Evolutionary conservation across 2,888 invertebrate genomes (phyloP), one percentile per base, ranked within the genome.

Genomic region (Microplitis deprimator): DNA sequence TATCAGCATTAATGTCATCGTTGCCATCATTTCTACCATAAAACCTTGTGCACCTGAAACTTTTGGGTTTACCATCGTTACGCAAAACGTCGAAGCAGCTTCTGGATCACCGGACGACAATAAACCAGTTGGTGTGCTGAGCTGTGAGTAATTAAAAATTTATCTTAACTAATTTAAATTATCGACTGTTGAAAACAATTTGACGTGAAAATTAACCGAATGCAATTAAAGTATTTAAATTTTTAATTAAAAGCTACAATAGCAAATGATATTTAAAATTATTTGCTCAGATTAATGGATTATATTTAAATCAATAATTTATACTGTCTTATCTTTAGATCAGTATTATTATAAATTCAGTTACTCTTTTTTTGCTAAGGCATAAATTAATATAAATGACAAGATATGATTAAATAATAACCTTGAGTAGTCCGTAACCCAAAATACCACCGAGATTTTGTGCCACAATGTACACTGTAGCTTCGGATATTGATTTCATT

Each of bases 351-450:
- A 29, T 29, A 29, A 29, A 29, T 29, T 29, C 29, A 40, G 7
- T 41, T 68, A 7, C 50, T 40, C 17, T 68, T 41, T 40, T 41
- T 68, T 16, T 16, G 16, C 6, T 41, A 17, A 3, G 29, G 29
- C 29, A 29, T 4, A 29, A 29, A 29, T 29, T 4, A 29, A 29
- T 29, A 40, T 50, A 29, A 60, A 50, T 59, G 17, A 38, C 20
- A 38, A 38, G 29, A 62, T 16, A 16, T 16, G 62, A 50, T 50
- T 29, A 29, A 29, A 50, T 50, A 1, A 50, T 50, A 50, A 90
- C 91, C 88, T 87, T 89, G 16, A 90, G 79, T 73, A 90, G 81
- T 0, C 88, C 88, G 71, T 86, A 90, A 2, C 90, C 91, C 6
- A 89, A 76, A 64, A 87, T 81, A 0, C 85, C 86, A 4, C 91